Evolutionary conservation across 2,797 vertebrate species (phyloP), one percentile per base, ranked within the genome.

Genomic region (Esox masquinongy): DNA sequence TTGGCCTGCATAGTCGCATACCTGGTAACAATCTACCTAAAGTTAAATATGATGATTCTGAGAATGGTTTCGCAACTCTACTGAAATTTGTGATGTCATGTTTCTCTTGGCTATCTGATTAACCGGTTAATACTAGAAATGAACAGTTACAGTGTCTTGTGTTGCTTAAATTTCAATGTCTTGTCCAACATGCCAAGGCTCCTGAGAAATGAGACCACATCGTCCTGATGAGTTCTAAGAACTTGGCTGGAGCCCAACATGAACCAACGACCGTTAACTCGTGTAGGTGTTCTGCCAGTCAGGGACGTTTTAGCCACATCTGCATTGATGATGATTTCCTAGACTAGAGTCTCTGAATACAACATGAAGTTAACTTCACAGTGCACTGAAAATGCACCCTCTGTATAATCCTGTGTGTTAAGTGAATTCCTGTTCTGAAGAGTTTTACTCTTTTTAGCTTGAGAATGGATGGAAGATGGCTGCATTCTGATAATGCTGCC

Each of bases 281-380:
- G 1, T 19, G 53, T 56, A 22, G 16, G 53, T 53, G 2, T 56
- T n/a, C 1, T 2, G 1, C 0, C n/a, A 56, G 8, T 53, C 17
- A 19, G 17, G n/a, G 17, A 53, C 0, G 36, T 39, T 39, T 39
- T 39, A 39, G 36, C 36, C 2, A 4, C 16, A 11, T 29, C 9
- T 64, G 61, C 61, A 29, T 64, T 31, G 16, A 64, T 64, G 61
- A 64, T 64, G 61, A 64, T 29, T 64, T 29, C 61, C 14, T 64
- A 31, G 61, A 64, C 61, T 64, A 64, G 61, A 64, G 61, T 64
- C 61, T 64, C 61, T 64, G 61, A 64, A 24, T 64, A 64, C 24
- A 64, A 64, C 61, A 64, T 64, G 61, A 64, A 64, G 61, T 31
- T 64, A 64, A 56, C 26, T 64, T 64, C 61, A 64, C 61, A 64